Percentiles rank a stretch among this genome's conserved stretches.
Conservation (phyloP, 1,140 invertebrate species). For the Zaprionus ghesquierei region DNA sequence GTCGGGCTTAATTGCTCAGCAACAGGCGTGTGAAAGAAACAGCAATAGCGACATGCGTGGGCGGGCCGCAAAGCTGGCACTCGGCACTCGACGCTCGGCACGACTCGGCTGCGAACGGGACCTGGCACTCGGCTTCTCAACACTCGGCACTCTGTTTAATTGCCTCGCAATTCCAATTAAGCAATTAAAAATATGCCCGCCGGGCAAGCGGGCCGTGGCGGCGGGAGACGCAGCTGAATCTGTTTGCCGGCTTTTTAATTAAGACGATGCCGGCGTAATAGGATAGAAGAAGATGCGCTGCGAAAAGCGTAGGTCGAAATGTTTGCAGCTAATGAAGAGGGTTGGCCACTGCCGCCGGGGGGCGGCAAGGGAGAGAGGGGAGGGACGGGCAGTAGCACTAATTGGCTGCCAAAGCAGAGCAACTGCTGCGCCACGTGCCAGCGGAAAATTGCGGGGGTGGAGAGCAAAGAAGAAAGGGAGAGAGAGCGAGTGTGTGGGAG, state of each 20-base stretch:
- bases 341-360: slow-evolving; percentile 27
- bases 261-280: slow-evolving; percentile 82
- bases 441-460: neutral
- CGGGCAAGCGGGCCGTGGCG: neutral
- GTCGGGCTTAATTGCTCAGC: slow-evolving; percentile 49
- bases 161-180: slow-evolving; percentile 78
- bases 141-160: slow-evolving; percentile 38
- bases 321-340: slow-evolving; percentile 79
- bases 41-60: slow-evolving; percentile 2
- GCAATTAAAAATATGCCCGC: slow-evolving; percentile 77
- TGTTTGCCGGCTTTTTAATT: slow-evolving; percentile 81
- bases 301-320: slow-evolving; percentile 82
- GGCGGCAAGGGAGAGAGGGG: neutral
- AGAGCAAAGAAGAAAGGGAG: neutral
- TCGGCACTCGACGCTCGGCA: neutral
- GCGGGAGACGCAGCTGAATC: neutral
- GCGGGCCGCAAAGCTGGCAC: neutral
- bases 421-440: slow-evolving; percentile 6
- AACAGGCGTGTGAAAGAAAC: slow-evolving; percentile 40
- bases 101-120: neutral
- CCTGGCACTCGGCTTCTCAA: neutral
- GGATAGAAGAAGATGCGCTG: slow-evolving; percentile 79
- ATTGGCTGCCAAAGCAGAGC: slow-evolving; percentile 45
- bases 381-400: slow-evolving; percentile 52
- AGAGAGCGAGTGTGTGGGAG: neutral